phyloP scores from a whole-genome alignment of 2,888 invertebrate genomes.

The Amphipyra berbera region DNA sequence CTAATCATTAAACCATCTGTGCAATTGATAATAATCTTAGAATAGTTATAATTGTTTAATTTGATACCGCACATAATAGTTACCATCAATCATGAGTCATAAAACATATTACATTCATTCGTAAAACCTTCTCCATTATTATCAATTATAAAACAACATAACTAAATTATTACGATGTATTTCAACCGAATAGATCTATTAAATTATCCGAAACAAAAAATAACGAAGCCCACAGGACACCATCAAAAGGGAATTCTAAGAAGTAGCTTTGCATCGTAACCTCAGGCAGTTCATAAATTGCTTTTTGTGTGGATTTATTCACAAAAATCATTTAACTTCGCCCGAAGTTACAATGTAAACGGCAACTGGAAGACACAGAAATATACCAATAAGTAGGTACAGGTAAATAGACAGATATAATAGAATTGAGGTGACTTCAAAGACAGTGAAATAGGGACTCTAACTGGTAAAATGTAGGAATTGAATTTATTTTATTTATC shows the following conservation, averaged over 20 bases:
- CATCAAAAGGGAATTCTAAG: slow-evolving; percentile 39
- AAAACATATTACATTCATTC: background rate
- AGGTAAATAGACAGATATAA: slow-evolving; percentile 19
- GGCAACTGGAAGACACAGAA: slow-evolving; percentile 41
- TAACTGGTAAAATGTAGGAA: slow-evolving; percentile 10
- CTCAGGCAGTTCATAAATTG: slow-evolving; percentile 56
- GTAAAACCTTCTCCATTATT: background rate
- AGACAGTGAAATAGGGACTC: slow-evolving; percentile 11
- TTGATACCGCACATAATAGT: too few relatives aligned
- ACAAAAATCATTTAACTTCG: slow-evolving; percentile 59
- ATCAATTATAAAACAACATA: slow-evolving; percentile 7
- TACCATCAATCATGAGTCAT: too few relatives aligned
- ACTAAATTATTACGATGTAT: background rate
- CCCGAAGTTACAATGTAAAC: slow-evolving; percentile 49
- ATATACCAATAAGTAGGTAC: slow-evolving; percentile 45
- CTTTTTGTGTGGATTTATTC: slow-evolving; percentile 54
- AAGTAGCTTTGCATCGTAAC: slow-evolving; percentile 51
- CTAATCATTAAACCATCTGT: slow-evolving; percentile 1
- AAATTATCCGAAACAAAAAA: slow-evolving; percentile 16
- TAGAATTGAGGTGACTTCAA: slow-evolving; percentile 40
- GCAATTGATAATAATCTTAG: background rate
- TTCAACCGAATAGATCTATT: too few relatives aligned
- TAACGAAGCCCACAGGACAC: slow-evolving; percentile 28
- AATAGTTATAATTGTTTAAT: too few relatives aligned
- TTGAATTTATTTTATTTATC: slow-evolving; percentile 20